Conservation (phyloP, 2,797 vertebrate genomes). For the Fistularia tabacaria region DNA sequence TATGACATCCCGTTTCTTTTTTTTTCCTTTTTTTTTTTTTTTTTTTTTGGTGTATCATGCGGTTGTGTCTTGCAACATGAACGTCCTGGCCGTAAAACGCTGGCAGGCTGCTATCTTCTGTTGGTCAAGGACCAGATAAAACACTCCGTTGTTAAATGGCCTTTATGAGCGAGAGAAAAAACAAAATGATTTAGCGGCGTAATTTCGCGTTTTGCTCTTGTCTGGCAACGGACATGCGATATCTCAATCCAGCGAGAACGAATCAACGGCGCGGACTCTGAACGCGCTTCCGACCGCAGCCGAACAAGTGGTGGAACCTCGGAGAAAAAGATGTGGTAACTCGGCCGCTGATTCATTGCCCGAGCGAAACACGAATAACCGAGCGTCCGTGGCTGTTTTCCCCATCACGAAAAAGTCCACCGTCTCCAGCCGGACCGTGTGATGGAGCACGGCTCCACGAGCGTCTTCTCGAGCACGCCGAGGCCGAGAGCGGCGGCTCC, state of each 20-base stretch:
- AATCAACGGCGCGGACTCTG: background rate
- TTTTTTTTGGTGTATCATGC: slow-evolving; percentile 18
- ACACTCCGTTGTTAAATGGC: slow-evolving; percentile 4
- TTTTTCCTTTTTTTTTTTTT: background rate
- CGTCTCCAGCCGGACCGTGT: slow-evolving; percentile 45
- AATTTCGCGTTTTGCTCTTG: slow-evolving; percentile 8
- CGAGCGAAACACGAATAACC: too few relatives aligned
- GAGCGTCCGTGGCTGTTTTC: slow-evolving; percentile 33
- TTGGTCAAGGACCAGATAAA: slow-evolving; percentile 24
- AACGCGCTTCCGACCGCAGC: too few relatives aligned
- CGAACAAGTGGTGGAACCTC: too few relatives aligned
- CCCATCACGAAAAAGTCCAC: slow-evolving; percentile 39
- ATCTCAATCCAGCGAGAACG: slow-evolving; percentile 20
- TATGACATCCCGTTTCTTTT: slow-evolving; percentile 12
- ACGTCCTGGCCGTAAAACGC: slow-evolving; percentile 28
- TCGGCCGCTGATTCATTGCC: slow-evolving; percentile 17
- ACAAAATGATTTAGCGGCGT: slow-evolving; percentile 13
- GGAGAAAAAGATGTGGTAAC: too few relatives aligned
- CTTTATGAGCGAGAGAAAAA: slow-evolving; percentile 1
- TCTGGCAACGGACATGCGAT: slow-evolving; percentile 7
- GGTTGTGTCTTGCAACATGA: slow-evolving; percentile 30
- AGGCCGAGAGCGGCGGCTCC: slow-evolving; percentile 48
- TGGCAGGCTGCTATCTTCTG: slow-evolving; percentile 34
- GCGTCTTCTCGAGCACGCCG: slow-evolving; percentile 45
- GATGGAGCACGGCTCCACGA: slow-evolving; percentile 33